A percentile compares a stretch with the other conserved stretches of the same genome.
Conservation (phyloP, 2,888 invertebrate genomes). For the Sarcophaga subvicina region DNA sequence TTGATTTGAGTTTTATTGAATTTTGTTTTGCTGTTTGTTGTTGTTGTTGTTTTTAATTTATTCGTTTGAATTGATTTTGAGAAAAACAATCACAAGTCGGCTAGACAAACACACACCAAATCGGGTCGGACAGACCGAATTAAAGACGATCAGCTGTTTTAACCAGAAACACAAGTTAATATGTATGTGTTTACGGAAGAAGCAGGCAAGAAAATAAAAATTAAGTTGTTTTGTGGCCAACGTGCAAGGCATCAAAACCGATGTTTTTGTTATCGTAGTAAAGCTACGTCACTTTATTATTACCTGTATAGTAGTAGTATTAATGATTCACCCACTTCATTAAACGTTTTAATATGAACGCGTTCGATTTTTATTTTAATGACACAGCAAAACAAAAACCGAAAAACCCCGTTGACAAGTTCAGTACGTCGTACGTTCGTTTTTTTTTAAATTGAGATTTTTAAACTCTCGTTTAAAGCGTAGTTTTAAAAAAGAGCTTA, state of each 20-base stretch:
- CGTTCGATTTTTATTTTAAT: background rate
- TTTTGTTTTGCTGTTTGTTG: slow-evolving; percentile 19
- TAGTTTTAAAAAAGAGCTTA: too few relatives aligned
- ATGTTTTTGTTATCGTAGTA: slow-evolving; percentile 22
- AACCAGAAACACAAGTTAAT: background rate
- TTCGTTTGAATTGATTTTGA: slow-evolving; percentile 21
- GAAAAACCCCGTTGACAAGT: slow-evolving; percentile 56
- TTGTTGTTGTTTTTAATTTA: background rate
- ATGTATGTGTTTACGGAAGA: background rate
- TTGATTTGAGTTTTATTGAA: slow-evolving; percentile 29
- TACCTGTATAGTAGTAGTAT: slow-evolving; percentile 29
- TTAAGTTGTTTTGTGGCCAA: background rate
- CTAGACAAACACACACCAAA: slow-evolving; percentile 47
- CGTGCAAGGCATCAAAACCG: slow-evolving; percentile 9
- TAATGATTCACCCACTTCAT: slow-evolving; percentile 57
- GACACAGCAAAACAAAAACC: background rate
- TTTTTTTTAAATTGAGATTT: background rate
- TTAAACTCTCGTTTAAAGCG: background rate
- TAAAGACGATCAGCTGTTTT: background rate
- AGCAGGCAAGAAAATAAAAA: background rate
- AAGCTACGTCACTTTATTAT: slow-evolving; percentile 59
- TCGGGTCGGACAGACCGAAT: background rate
- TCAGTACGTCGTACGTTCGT: background rate
- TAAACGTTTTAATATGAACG: slow-evolving; percentile 42
- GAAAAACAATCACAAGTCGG: slow-evolving; percentile 45